Evolutionary conservation across 2,888 invertebrate species (phyloP).

Genomic region (Scelioninae gen. 1): DNA sequence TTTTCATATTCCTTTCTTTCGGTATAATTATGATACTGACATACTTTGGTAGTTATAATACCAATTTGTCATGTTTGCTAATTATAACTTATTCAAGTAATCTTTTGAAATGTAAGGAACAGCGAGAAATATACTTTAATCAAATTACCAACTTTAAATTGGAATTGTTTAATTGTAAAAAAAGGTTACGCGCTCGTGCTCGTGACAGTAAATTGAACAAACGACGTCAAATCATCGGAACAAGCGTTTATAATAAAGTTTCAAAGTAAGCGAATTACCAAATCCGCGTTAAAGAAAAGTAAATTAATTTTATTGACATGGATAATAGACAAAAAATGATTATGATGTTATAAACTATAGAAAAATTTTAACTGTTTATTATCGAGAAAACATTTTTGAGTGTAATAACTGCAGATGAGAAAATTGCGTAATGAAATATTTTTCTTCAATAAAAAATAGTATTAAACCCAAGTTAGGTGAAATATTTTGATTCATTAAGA

Average conservation of each 20-base stretch:
- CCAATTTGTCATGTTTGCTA: constrained; percentile 55
- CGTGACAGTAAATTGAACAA: constrained; percentile 19
- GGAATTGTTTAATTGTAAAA: constrained; percentile 43
- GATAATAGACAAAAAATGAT: constrained; percentile 5
- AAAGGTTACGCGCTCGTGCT: constrained; percentile 20
- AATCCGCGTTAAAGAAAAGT: constrained; percentile 4
- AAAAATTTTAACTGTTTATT: constrained; percentile 13
- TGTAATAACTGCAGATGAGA: constrained; percentile 24
- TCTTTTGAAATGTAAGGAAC: constrained; percentile 38
- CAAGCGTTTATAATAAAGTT: constrained; percentile 22
- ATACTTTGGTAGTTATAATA: constrained; percentile 49
- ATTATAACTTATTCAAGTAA: constrained; percentile 52
- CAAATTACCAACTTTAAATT: constrained; percentile 58
- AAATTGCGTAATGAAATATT: constrained; percentile 20
- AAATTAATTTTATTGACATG: not conserved
- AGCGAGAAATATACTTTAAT: constrained; percentile 40
- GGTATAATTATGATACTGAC: constrained; percentile 42
- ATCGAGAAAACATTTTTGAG: constrained; percentile 26
- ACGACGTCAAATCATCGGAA: constrained; percentile 3
- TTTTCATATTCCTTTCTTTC: constrained; percentile 32
- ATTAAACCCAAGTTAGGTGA: constrained; percentile 13
- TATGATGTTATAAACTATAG: constrained; percentile 19
- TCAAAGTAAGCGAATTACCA: constrained; percentile 10
- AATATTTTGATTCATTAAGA: not conserved
- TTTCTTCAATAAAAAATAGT: constrained; percentile 2